Conservation (phyloP, 1,140 invertebrate species). For the Tetramorium simillimum region DNA sequence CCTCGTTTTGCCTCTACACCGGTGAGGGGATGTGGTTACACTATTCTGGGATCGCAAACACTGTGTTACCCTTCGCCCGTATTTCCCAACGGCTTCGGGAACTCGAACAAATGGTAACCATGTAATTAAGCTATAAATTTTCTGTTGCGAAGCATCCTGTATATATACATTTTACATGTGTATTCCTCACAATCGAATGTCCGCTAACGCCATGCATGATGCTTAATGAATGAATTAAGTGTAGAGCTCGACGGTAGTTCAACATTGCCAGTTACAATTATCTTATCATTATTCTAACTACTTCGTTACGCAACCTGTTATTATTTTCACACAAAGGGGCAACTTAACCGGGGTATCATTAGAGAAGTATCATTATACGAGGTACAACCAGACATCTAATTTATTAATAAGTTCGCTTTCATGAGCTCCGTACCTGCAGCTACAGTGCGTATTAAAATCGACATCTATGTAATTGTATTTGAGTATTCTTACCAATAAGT, state of each 20-base stretch:
- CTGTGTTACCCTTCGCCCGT: no score
- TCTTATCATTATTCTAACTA: background rate
- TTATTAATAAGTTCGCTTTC: background rate
- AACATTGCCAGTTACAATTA: background rate
- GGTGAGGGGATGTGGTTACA: no score
- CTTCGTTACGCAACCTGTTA: background rate
- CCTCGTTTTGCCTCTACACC: no score
- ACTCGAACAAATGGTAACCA: no score
- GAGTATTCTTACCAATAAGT: constrained; percentile 1
- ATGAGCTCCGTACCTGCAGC: background rate
- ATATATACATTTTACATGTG: no score
- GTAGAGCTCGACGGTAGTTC: background rate
- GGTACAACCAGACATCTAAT: background rate
- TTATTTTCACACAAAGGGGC: background rate
- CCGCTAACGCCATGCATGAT: background rate
- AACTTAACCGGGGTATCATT: background rate
- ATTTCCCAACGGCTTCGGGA: no score
- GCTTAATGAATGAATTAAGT: constrained; percentile 9
- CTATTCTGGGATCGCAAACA: no score
- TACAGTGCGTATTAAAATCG: background rate
- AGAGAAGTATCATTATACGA: constrained; percentile 2
- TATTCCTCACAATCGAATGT: background rate
- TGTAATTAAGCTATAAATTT: no score
- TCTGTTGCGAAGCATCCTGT: no score
- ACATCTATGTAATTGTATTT: background rate